Conservation (phyloP, 2,888 invertebrate genomes). For the Dicyrtomina minuta region DNA sequence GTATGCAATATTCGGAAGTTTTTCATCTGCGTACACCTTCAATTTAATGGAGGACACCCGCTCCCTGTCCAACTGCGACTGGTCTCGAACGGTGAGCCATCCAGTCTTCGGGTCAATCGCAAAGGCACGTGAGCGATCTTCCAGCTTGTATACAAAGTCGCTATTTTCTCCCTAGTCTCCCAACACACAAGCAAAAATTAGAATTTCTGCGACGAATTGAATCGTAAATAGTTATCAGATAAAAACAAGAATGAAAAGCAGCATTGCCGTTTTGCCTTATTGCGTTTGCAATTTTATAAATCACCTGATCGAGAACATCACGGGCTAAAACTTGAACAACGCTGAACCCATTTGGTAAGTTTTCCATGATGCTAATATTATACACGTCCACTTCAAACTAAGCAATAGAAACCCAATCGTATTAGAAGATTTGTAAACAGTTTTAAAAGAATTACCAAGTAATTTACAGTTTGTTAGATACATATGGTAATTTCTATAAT, state of each 20-base stretch:
- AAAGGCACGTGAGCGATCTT: constrained; percentile 74
- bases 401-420: not conserved
- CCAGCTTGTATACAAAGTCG: constrained; percentile 76
- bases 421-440: not conserved
- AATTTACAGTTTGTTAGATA: not conserved
- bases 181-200: too few relatives aligned
- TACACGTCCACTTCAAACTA: constrained; percentile 84
- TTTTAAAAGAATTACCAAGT: not conserved
- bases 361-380: constrained; percentile 89
- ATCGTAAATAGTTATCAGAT: not conserved
- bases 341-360: constrained; percentile 78
- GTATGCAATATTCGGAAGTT: constrained; percentile 58
- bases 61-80: constrained; percentile 77
- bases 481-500: not conserved
- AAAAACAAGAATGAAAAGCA: too few relatives aligned
- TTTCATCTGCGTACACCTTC: constrained; percentile 77
- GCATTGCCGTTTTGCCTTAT: too few relatives aligned
- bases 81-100: constrained; percentile 79
- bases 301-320: constrained; percentile 69
- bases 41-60: constrained; percentile 70
- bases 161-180: constrained; percentile 70
- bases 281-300: too few relatives aligned
- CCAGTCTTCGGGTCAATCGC: constrained; percentile 76
- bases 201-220: constrained; percentile 11
- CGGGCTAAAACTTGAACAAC: constrained; percentile 72